Conservation (phyloP, 2,888 invertebrate genomes). For the Amiota communis region DNA sequence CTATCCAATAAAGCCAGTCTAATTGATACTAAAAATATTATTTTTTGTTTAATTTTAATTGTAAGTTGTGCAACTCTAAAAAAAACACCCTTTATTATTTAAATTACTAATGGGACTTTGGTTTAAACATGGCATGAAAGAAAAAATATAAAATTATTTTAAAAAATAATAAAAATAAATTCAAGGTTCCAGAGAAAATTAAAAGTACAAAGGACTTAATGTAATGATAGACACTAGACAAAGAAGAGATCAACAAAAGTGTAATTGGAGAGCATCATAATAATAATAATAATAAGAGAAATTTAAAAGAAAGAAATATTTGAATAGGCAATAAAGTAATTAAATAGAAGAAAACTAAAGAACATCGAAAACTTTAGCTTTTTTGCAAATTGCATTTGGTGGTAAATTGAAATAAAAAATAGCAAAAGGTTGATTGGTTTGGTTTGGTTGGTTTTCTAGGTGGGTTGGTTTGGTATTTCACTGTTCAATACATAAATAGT, state of each 20-base stretch:
- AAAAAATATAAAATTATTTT: too few species aligned
- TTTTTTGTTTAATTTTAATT: too few species aligned
- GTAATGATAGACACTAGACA: not conserved
- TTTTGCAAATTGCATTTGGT: constrained; percentile 34
- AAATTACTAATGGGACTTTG: too few species aligned
- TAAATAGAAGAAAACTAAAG: not conserved
- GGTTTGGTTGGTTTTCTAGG: constrained; percentile 4
- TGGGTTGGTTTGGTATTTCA: not conserved
- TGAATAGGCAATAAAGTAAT: not conserved
- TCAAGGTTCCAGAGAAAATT: not conserved
- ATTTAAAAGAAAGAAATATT: not conserved
- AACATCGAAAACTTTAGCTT: not conserved
- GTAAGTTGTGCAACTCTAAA: too few species aligned
- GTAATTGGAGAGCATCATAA: not conserved
- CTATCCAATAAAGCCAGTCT: too few species aligned
- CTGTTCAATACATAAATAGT: too few species aligned
- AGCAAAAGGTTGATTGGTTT: not conserved
- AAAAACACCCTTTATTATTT: too few species aligned
- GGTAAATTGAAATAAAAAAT: constrained; percentile 8
- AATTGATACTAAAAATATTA: too few species aligned
- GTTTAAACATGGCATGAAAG: too few species aligned
- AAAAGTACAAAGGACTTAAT: not conserved
- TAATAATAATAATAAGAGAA: not conserved
- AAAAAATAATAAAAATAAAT: not conserved
- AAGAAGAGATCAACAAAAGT: not conserved